A percentile compares a stretch with the other conserved stretches of the same genome.
Conservation (phyloP, 2,888 invertebrate genomes). For the Mesorhabditis sp. region DNA sequence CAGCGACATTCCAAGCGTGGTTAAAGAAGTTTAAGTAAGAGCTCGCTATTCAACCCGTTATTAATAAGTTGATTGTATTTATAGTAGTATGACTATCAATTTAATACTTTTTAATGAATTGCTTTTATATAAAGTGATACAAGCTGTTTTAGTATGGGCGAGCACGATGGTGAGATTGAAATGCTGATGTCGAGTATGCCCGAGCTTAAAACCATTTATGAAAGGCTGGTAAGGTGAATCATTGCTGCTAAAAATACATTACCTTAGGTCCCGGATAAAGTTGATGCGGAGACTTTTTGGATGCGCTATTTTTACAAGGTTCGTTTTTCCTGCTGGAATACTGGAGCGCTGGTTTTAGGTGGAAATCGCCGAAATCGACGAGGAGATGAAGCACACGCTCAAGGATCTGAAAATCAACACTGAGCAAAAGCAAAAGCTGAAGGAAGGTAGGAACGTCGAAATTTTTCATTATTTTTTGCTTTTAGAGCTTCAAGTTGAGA, state of each 20-base stretch:
- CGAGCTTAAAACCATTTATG: conserved; percentile 67
- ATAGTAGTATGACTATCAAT: conserved; percentile 11
- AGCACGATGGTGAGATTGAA: conserved; percentile 61
- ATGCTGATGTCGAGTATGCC: conserved; percentile 68
- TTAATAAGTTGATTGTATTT: conserved; percentile 7
- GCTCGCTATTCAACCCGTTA: neutral
- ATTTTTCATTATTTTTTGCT: neutral
- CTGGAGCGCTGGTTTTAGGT: too few relatives aligned
- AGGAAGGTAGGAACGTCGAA: neutral
- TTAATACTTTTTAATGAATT: neutral
- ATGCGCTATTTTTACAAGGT: conserved; percentile 76
- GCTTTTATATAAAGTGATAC: conserved; percentile 11
- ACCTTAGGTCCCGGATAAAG: conserved; percentile 62
- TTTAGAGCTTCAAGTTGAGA: conserved; percentile 3
- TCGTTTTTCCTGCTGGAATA: neutral
- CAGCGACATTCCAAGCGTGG: too few relatives aligned
- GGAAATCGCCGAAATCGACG: conserved; percentile 44
- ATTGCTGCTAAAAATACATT: conserved; percentile 8
- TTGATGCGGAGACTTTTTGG: conserved; percentile 76
- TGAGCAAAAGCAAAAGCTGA: neutral
- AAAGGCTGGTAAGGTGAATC: conserved; percentile 66
- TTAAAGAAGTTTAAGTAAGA: neutral
- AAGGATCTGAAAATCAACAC: conserved; percentile 33
- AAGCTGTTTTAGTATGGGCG: conserved; percentile 36
- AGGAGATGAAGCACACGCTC: conserved; percentile 31